phyloP scores from a whole-genome alignment of 2,888 invertebrate genomes.

The Hypselothyrea guttata region DNA sequence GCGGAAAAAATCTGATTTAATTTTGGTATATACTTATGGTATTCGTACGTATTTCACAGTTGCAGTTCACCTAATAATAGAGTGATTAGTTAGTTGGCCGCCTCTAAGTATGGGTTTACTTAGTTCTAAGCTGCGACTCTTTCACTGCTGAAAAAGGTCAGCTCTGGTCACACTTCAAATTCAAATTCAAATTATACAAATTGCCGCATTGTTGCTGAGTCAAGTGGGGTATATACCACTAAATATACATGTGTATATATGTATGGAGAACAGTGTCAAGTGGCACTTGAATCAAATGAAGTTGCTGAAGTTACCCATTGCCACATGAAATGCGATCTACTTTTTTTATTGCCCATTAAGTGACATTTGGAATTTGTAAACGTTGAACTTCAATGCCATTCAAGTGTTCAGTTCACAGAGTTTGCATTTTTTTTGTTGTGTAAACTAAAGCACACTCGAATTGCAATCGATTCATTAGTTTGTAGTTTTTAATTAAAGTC shows the following conservation, averaged over 20 bases:
- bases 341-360: conserved; percentile 8
- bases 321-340: conserved; percentile 24
- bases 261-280: conserved; percentile 31
- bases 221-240: conserved; percentile 25
- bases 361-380: conserved; percentile 1
- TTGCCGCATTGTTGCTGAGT: conserved; percentile 11
- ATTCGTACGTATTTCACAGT: conserved; percentile 17
- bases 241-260: neutral
- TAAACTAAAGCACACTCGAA: too few species aligned
- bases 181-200: conserved; percentile 13
- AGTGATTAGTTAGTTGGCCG: conserved; percentile 58
- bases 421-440: neutral
- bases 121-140: conserved; percentile 18
- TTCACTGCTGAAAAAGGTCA: conserved; percentile 22
- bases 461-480: too few species aligned
- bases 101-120: conserved; percentile 34
- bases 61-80: conserved; percentile 49
- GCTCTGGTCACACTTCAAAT: neutral
- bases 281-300: conserved; percentile 18
- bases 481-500: too few species aligned
- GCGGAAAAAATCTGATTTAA: conserved; percentile 60
- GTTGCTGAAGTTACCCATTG: conserved; percentile 18
- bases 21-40: conserved; percentile 14
- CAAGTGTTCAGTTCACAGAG: conserved; percentile 3
- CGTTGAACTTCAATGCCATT: conserved; percentile 12